Evolutionary conservation across 2,888 invertebrate species (phyloP), one percentile per base, ranked within the genome.

Genomic region (Apocheima hispidaria): DNA sequence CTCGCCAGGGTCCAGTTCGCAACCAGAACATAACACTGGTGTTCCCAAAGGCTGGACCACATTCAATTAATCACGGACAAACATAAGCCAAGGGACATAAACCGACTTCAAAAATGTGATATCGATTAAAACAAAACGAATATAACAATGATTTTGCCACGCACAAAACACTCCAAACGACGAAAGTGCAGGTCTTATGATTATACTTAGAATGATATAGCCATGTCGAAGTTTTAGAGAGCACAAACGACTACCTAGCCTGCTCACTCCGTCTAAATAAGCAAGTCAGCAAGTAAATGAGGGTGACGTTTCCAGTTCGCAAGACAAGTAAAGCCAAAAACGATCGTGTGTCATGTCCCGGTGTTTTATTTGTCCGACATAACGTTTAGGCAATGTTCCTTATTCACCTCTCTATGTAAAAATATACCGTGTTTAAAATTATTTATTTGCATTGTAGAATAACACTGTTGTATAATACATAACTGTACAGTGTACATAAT

Each of bases 11-110:
- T 77, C 86, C 30, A 84, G 82, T 64, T 62, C 77, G 10, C 74
- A 73, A 33, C 74, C 75, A 28, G 86, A 86, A n/a, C 50, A 81
- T 9, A 67, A 79, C 12, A 66, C 83, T 12, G 73, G 65, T 36
- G 84, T 87, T 51, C 91, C 87, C 10, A 88, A 86, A 66, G 90
- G 89, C 26, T 92, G 92, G 92, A 88, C 91, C 43, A 91, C 90
- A 0, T 92, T 92, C 63, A 89, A 90, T 73, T 91, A 83, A 74
- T 56, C 60, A 28, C 9, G 41, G 43, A 44, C 3, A n/a, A n/a
- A 30, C n/a, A n/a, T 33, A 30, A 33, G 20, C 26, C 26, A 16
- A 9, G 44, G 44, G 44, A 26, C 44, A 16, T 26, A 9, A 14
- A 16, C 9, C 44, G 18, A 18, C 12, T 46, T 10, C 14, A 9